A percentile compares a stretch with the other conserved stretches of the same genome.
phyloP scores from a whole-genome alignment of 1,140 invertebrate genomes.

The Archegozetes longisetosus region DNA sequence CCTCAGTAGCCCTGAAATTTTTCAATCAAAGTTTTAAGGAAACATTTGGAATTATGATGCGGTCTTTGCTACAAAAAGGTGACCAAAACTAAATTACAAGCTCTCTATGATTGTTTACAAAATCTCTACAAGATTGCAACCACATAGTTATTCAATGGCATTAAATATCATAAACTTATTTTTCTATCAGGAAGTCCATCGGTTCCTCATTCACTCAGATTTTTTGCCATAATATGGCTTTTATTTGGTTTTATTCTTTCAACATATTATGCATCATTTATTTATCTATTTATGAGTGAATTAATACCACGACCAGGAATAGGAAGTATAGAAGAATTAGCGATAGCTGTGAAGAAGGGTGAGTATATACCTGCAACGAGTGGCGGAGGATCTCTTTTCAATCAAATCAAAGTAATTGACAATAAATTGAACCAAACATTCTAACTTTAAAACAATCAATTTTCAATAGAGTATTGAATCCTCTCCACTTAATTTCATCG shows the following conservation, averaged over 20 bases:
- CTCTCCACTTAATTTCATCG: background rate
- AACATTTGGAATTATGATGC: background rate
- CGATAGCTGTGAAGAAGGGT: background rate
- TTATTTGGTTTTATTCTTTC: background rate
- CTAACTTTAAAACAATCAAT: background rate
- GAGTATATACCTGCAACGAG: background rate
- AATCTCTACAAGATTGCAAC: too few species aligned
- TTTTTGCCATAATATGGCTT: background rate
- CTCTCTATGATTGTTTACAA: too few species aligned
- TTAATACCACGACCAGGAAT: background rate
- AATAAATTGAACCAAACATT: background rate
- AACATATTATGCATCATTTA: background rate
- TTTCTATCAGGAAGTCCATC: background rate
- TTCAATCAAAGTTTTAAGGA: background rate
- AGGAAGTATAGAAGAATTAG: background rate
- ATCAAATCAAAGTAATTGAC: background rate
- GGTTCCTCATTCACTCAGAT: background rate
- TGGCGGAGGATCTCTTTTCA: background rate
- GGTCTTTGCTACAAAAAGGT: background rate
- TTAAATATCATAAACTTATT: background rate
- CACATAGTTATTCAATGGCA: background rate
- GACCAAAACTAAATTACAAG: too few species aligned
- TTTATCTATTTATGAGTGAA: background rate
- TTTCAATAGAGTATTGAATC: background rate
- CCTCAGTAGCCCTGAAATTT: background rate